Conservation (phyloP, 2,113 vertebrate species). For the Tychaedon coryphoeus region DNA sequence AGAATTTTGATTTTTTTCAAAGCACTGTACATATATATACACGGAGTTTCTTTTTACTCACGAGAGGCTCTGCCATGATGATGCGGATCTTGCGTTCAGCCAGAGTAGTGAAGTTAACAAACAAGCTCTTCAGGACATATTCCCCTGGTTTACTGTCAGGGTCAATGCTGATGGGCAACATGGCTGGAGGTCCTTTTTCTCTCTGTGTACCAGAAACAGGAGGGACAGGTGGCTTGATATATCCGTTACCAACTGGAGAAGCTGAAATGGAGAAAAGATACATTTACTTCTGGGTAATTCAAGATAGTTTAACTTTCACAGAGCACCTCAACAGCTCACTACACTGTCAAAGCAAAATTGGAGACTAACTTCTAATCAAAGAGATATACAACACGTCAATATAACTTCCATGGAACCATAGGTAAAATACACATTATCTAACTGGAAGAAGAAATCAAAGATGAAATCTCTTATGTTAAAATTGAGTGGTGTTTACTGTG, state of each 20-base stretch:
- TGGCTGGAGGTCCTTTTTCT: slow-evolving; percentile 88
- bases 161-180: slow-evolving; percentile 90
- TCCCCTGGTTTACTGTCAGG: slow-evolving; percentile 96
- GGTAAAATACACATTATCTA: background rate
- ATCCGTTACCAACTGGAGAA: slow-evolving; percentile 93
- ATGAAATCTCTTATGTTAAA: background rate
- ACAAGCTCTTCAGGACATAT: slow-evolving; percentile 94
- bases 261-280: slow-evolving; percentile 74
- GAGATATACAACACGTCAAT: background rate
- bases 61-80: slow-evolving; percentile 96
- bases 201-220: slow-evolving; percentile 85
- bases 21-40: background rate
- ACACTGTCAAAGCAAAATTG: background rate
- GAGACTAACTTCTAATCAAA: background rate
- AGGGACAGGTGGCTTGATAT: slow-evolving; percentile 87
- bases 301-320: background rate
- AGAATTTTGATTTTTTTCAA: background rate
- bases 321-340: background rate
- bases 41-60: slow-evolving; percentile 71
- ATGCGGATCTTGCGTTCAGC: slow-evolving; percentile 95
- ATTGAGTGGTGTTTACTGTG: background rate
- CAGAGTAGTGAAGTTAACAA: slow-evolving; percentile 91
- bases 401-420: background rate
- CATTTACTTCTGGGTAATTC: background rate
- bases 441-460: background rate